Base-by-base conservation (phyloP, 2,113 vertebrate species). In the Orthochromis malagaraziensis region DNA sequence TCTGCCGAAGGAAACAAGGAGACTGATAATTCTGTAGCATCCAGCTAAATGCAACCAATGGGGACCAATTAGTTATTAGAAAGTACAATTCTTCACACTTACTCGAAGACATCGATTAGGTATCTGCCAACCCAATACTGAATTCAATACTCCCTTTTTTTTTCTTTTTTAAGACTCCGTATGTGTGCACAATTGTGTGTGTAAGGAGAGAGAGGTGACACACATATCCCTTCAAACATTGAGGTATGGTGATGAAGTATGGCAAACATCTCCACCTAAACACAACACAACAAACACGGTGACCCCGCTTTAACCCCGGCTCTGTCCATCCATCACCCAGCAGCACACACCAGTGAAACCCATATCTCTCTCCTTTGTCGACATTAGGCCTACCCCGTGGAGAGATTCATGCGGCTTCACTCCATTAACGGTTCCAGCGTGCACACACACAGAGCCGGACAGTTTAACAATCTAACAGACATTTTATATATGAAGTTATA, bases 261-360 rank as follows among this genome's bases (percentile, higher is more conserved):
- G 82, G 92, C 89, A 94, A 95, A 94, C 92, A 89, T 88, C 90
- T 94, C 88, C 87, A 92, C 82, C 92, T 91, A 91, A 95, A 93
- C 90, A 86, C 94, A 90, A 85, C 90, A 92, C 95, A 91, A 94
- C 93, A 95, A 95, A 95, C 92, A 94, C 51, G 17, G 53, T 94
- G 95, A 96, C 95, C 96, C 92, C 6, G 26, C 42, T 92, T 83
- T 96, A 89, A 96, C 94, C 95, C 92, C 35, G 17, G 84, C 85
- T 81, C 84, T 60, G 75, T 85, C 93, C 94, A 96, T 96, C 93
- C 92, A 96, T 96, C 95, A 96, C 89, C 79, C 85, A 85, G 90
- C 85, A 63, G 93, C 60, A 81, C 85, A 88, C 63, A 84, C 70
- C 54, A 21, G 79, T 65, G 49, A 84, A 58, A 88, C 82, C 68